phyloP scores from a whole-genome alignment of 53 echinoderm and acorn worm genomes.

The Mesocentrotus franciscanus region DNA sequence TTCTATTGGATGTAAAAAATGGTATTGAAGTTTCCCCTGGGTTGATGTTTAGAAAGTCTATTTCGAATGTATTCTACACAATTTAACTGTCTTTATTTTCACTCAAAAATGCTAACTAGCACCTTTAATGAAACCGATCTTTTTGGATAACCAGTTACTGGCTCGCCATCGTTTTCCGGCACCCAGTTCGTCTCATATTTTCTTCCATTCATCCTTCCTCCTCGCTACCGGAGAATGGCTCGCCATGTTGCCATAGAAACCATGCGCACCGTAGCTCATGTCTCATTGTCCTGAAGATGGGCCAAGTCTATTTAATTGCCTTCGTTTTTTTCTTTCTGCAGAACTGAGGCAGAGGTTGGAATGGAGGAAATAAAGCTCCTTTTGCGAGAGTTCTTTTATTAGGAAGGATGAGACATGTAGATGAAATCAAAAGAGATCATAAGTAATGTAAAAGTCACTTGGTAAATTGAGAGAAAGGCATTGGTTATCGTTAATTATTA shows the following conservation, averaged over 20 bases:
- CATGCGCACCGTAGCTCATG: background rate
- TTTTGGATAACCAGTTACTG: background rate
- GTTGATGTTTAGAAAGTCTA: no score
- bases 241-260: conserved; percentile 13
- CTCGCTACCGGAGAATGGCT: conserved; percentile 24
- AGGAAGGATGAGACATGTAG: background rate
- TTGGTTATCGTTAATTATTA: background rate
- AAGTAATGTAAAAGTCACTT: background rate
- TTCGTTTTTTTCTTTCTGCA: background rate
- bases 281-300: conserved; percentile 15
- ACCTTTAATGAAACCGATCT: conserved; percentile 26
- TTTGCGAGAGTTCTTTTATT: background rate
- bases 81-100: background rate
- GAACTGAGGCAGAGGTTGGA: background rate
- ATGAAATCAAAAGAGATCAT: background rate
- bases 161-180: background rate
- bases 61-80: no score
- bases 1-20: no score
- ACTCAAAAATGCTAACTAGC: background rate
- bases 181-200: background rate
- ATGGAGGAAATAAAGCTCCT: background rate
- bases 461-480: background rate
- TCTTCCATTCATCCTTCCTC: background rate
- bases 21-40: no score
- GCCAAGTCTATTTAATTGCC: conserved; percentile 41